Conservation (phyloP, 2,797 vertebrate species). For the Anniella stebbinsi region DNA sequence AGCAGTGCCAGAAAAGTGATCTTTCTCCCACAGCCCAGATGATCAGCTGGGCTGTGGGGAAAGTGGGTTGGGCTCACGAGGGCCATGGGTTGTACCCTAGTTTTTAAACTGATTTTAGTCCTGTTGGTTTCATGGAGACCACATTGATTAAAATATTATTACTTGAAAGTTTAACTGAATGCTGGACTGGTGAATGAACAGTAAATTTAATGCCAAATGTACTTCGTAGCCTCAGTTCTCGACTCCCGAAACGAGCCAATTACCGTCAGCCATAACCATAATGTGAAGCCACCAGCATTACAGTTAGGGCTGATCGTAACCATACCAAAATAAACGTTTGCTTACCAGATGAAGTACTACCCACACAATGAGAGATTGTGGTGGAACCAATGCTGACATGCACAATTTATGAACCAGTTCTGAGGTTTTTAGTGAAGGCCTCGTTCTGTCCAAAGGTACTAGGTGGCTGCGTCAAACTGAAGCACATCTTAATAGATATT, state of each 20-base stretch:
- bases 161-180: not conserved
- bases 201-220: no score
- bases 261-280: not conserved
- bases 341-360: not conserved
- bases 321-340: constrained; percentile 3
- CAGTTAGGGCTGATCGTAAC: not conserved
- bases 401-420: not conserved
- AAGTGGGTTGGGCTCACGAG: not conserved
- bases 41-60: no score
- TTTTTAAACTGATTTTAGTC: not conserved
- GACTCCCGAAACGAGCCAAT: no score
- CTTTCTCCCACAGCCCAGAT: no score
- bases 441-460: not conserved
- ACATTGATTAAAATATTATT: not conserved
- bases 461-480: not conserved
- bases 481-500: not conserved
- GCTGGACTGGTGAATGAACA: not conserved
- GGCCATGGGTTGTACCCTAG: not conserved
- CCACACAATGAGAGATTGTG: not conserved
- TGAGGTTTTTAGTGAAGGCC: not conserved
- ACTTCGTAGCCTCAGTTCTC: no score
- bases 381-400: not conserved
- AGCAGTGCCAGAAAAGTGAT: no score
- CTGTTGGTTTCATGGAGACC: not conserved
- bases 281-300: not conserved